phyloP scores from a whole-genome alignment of 2,113 vertebrate species.

The Gobio gobio region DNA sequence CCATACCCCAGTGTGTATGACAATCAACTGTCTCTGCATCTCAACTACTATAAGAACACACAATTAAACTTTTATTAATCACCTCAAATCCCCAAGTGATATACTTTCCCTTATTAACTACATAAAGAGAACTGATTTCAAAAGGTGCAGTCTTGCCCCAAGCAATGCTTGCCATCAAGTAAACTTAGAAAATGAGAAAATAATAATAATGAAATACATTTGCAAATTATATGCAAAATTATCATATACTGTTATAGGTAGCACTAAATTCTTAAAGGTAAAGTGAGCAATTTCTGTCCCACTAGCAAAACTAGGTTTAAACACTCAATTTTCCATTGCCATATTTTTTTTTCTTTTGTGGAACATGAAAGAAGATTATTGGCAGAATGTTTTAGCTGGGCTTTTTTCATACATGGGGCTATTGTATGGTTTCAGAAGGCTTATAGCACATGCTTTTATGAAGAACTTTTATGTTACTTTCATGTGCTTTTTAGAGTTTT shows the following conservation, averaged over 20 bases:
- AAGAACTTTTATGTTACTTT: too few relatives aligned
- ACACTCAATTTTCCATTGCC: background rate
- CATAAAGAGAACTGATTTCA: constrained; percentile 51
- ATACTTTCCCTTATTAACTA: constrained; percentile 43
- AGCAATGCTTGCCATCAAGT: constrained; percentile 48
- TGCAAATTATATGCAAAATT: constrained; percentile 5
- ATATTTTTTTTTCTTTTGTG: background rate
- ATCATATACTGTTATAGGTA: background rate
- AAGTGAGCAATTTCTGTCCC: background rate
- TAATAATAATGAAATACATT: constrained; percentile 27
- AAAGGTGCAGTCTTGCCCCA: constrained; percentile 55
- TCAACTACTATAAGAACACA: constrained; percentile 24
- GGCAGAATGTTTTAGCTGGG: background rate
- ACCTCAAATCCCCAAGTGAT: constrained; percentile 39
- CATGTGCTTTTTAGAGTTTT: background rate
- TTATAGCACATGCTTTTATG: background rate
- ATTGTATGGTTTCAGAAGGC: background rate
- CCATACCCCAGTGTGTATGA: background rate
- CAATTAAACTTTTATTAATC: constrained; percentile 37
- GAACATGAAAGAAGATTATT: background rate
- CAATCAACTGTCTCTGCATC: background rate
- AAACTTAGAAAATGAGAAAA: constrained; percentile 53
- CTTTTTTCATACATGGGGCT: background rate
- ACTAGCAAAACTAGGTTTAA: background rate
- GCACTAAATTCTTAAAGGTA: background rate